Evolutionary conservation across 2,797 vertebrate genomes (phyloP).

Genomic region (Ibycter americanus): DNA sequence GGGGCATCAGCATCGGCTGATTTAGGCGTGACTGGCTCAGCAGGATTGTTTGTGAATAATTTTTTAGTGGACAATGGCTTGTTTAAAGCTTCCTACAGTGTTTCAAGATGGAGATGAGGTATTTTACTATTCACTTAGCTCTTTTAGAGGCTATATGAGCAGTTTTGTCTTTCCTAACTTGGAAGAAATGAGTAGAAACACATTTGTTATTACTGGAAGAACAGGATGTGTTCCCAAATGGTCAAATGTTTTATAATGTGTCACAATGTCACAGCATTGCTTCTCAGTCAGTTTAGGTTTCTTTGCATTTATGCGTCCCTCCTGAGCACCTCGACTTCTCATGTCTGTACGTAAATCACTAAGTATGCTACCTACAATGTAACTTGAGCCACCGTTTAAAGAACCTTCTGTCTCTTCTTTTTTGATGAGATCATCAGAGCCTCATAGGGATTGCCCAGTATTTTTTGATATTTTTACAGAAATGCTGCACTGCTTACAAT

Average conservation of each 20-base stretch:
- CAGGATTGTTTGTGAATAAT: slow-evolving; percentile 70
- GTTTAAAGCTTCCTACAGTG: background rate
- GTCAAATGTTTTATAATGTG: background rate
- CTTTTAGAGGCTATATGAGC: background rate
- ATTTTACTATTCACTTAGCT: background rate
- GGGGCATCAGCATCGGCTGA: slow-evolving; percentile 79
- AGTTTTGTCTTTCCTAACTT: background rate
- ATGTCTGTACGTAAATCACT: background rate
- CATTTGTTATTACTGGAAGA: background rate
- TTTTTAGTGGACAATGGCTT: background rate
- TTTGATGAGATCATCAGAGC: background rate
- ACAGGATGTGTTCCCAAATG: background rate
- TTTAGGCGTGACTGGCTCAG: slow-evolving; percentile 74
- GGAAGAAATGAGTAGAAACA: background rate
- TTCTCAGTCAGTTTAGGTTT: background rate
- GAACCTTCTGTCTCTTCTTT: background rate
- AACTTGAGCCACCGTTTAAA: background rate
- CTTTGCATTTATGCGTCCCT: background rate
- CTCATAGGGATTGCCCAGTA: background rate
- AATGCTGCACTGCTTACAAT: background rate
- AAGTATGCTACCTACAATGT: background rate
- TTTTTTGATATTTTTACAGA: background rate
- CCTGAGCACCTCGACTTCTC: background rate
- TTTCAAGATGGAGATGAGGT: background rate
- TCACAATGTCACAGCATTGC: background rate